Evolutionary conservation across 2,113 vertebrate genomes (phyloP).

Genomic region (Oryzias woworae): DNA sequence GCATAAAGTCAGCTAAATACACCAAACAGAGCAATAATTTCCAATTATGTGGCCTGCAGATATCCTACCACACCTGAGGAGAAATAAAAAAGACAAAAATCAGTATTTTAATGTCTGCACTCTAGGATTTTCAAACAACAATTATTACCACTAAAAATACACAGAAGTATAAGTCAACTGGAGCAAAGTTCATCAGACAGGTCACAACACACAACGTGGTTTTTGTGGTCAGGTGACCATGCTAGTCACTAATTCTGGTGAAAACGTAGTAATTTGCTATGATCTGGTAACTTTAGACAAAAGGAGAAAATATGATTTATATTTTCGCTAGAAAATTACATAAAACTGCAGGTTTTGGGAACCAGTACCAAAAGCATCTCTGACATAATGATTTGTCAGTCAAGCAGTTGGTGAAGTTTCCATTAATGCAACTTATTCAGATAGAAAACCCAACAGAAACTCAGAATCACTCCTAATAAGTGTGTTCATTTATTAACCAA

Average conservation of each 20-base stretch:
- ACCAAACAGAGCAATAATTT: background rate
- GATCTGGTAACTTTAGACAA: background rate
- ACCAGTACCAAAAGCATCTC: too few species aligned
- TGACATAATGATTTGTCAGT: background rate
- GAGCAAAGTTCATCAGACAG: too few species aligned
- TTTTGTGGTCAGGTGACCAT: background rate
- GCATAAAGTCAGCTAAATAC: background rate
- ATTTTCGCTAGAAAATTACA: too few species aligned
- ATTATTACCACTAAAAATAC: too few species aligned
- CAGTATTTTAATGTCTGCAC: too few species aligned
- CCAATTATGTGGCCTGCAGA: background rate
- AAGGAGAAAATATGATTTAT: too few species aligned
- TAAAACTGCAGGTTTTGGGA: too few species aligned
- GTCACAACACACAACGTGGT: background rate
- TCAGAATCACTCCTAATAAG: background rate
- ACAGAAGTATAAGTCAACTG: too few species aligned
- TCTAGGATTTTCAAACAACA: too few species aligned
- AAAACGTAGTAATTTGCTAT: background rate
- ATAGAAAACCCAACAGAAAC: background rate
- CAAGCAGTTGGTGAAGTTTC: conserved; percentile 11
- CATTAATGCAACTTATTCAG: background rate
- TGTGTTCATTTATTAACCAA: background rate
- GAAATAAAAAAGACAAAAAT: background rate
- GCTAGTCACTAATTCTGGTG: background rate
- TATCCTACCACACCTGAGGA: conserved; percentile 23